Conservation (phyloP, 1,140 invertebrate genomes). For the Conus ventricosus region DNA sequence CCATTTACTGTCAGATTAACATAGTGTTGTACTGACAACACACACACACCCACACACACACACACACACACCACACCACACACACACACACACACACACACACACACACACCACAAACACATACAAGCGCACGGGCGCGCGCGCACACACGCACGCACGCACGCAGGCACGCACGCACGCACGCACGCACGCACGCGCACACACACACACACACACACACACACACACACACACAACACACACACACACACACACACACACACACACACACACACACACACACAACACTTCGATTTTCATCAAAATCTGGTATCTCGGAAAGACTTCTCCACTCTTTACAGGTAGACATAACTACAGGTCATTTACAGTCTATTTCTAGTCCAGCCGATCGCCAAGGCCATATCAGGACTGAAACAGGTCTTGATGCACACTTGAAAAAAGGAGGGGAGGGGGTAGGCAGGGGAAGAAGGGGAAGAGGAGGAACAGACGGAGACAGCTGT, state of each 20-base stretch:
- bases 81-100: conserved; percentile 2
- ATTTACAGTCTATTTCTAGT: too few relatives aligned
- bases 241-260: not conserved
- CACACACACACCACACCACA: not conserved
- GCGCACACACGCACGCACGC: not conserved
- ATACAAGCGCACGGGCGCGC: not conserved
- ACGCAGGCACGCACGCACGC: not conserved
- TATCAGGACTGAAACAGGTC: too few relatives aligned
- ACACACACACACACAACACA: not conserved
- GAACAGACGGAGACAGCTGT: not conserved
- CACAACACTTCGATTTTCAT: too few relatives aligned
- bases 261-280: not conserved
- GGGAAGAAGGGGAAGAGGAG: not conserved
- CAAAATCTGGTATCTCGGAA: too few relatives aligned
- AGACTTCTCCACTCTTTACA: too few relatives aligned
- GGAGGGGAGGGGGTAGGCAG: too few relatives aligned
- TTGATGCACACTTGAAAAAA: too few relatives aligned
- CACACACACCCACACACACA: not conserved
- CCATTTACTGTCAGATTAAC: too few relatives aligned
- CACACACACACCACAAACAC: not conserved
- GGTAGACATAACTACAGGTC: too few relatives aligned
- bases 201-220: not conserved
- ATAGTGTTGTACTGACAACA: too few relatives aligned
- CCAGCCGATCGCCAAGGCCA: too few relatives aligned
- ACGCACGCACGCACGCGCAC: not conserved